These are phyloP conservation scores for Philopotamus ludificatus DNA, from an alignment of 1,140 invertebrate species.

Conservation along the genomic window DNA sequence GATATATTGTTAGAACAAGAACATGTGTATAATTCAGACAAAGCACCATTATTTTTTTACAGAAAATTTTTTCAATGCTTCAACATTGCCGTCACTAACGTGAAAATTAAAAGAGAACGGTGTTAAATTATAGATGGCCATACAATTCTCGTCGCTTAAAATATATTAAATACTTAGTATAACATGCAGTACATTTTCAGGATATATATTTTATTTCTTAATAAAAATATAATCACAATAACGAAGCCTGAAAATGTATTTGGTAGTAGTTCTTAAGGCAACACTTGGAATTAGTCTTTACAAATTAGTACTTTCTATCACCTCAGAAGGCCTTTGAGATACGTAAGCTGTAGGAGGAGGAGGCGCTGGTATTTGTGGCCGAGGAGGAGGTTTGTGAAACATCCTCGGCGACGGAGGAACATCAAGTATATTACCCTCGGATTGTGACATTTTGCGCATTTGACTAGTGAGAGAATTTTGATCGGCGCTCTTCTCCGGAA, in stretches of 20 bases:
- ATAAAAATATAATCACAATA: constrained; percentile 14
- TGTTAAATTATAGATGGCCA: no score
- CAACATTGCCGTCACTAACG: no score
- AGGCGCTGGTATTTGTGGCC: constrained; percentile 44
- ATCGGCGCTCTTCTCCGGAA: constrained; percentile 38
- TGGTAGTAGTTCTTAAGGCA: not conserved
- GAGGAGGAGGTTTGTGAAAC: constrained; percentile 44
- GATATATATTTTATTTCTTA: not conserved
- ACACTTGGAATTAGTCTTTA: constrained; percentile 13
- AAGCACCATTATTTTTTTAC: no score
- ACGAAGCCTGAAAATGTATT: constrained; percentile 1
- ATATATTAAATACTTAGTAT: no score
- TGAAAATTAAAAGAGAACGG: no score
- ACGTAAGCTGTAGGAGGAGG: constrained; percentile 45
- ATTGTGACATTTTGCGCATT: constrained; percentile 52
- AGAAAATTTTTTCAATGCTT: no score
- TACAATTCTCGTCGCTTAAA: no score
- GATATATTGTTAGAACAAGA: no score
- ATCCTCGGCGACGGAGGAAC: constrained; percentile 45
- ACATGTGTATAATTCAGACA: no score
- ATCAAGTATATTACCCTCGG: constrained; percentile 53
- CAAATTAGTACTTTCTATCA: constrained; percentile 34
- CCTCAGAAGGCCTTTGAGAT: constrained; percentile 11
- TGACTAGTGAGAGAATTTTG: constrained; percentile 46
- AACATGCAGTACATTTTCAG: not conserved